phyloP scores from a whole-genome alignment of 2,113 vertebrate species.

The Eidolon helvum region DNA sequence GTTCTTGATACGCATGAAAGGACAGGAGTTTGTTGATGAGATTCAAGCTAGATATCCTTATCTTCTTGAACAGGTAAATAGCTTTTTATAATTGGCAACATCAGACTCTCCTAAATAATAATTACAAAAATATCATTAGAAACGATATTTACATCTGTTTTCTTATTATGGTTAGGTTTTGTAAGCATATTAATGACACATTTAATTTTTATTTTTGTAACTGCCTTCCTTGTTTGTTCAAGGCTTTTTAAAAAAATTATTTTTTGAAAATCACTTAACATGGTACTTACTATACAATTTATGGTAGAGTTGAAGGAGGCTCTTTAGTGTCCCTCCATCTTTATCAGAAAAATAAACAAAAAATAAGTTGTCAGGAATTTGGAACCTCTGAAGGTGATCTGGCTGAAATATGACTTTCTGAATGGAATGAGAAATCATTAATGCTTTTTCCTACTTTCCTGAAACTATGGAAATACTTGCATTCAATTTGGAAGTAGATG shows the following conservation, averaged over 20 bases:
- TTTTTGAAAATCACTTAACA: not conserved
- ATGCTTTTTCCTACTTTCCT: not conserved
- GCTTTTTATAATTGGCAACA: conserved; percentile 21
- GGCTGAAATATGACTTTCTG: conserved; percentile 4
- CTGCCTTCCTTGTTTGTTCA: not conserved
- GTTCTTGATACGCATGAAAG: conserved; percentile 94
- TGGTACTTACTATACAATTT: not conserved
- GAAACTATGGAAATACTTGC: not conserved
- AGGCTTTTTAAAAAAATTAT: not conserved
- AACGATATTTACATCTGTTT: not conserved
- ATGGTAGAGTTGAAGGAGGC: not conserved
- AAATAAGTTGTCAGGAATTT: not conserved
- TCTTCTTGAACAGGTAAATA: conserved; percentile 95
- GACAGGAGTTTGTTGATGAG: conserved; percentile 94
- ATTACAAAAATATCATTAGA: not conserved
- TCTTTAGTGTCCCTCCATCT: not conserved
- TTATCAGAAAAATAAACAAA: conserved; percentile 10
- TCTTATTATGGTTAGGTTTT: not conserved
- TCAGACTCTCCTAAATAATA: conserved; percentile 1
- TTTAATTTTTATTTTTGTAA: conserved; percentile 7
- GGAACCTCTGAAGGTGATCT: not conserved
- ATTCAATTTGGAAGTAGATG: conserved; percentile 36
- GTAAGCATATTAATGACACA: not conserved
- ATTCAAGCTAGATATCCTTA: conserved; percentile 97
- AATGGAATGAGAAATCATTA: not conserved